A percentile compares a stretch with the other conserved stretches of the same genome.
Evolutionary conservation across 92 coral and sea anemone species (phyloP).

Genomic region (Phenganax stokvisi): DNA sequence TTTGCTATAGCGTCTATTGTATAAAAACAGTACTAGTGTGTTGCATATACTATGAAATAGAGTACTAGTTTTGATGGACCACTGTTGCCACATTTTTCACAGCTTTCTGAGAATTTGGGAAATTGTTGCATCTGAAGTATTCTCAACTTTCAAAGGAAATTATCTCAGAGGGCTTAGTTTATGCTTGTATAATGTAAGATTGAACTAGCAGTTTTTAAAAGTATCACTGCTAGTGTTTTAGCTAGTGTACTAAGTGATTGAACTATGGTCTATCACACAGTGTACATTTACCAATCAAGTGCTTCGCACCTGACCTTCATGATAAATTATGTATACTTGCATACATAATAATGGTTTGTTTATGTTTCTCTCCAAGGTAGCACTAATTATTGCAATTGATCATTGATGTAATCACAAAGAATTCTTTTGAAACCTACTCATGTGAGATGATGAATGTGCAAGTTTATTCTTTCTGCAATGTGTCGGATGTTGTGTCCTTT

Average conservation of each 20-base stretch:
- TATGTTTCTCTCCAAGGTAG: conserved; percentile 3
- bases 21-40: not conserved
- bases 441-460: not conserved
- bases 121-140: not conserved
- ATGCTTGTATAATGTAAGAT: too few species aligned
- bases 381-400: not conserved
- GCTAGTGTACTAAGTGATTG: too few species aligned
- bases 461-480: conserved; percentile 8
- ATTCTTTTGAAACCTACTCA: conserved; percentile 3
- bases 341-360: not conserved
- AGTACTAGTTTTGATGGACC: not conserved
- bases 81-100: not conserved
- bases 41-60: not conserved
- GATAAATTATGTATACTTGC: too few species aligned
- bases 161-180: too few species aligned
- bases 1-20: not conserved
- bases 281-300: too few species aligned
- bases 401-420: conserved; percentile 1
- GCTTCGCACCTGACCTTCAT: too few species aligned
- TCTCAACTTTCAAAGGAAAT: too few species aligned
- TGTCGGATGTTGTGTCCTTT: not conserved
- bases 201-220: too few species aligned
- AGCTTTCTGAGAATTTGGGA: not conserved
- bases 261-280: too few species aligned
- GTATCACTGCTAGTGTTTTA: too few species aligned